A percentile compares a stretch with the other conserved stretches of the same genome.
phyloP scores from a whole-genome alignment of 23 tunicate genomes.

The Phallusia fumigata region DNA sequence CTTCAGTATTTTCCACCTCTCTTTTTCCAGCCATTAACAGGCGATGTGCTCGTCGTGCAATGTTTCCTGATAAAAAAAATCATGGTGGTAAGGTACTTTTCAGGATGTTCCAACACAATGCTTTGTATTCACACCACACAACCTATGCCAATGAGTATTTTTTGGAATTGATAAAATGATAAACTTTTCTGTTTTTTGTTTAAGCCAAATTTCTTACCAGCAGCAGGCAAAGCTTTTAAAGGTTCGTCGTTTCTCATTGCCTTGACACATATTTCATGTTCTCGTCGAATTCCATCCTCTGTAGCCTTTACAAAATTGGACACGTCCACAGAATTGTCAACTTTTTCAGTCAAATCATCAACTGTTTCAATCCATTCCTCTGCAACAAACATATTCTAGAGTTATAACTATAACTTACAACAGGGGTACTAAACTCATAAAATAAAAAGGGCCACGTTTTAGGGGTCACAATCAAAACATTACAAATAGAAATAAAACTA shows the following conservation, averaged over 20 bases:
- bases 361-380: slow-evolving; percentile 92
- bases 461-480: too few relatives aligned
- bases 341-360: slow-evolving; percentile 88
- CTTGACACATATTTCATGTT: slow-evolving; percentile 66
- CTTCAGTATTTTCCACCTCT: slow-evolving; percentile 95
- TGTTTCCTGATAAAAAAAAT: slow-evolving; percentile 62
- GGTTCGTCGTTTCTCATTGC: slow-evolving; percentile 58
- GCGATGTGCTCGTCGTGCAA: slow-evolving; percentile 88
- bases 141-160: too few relatives aligned
- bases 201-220: too few relatives aligned
- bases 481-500: neutral
- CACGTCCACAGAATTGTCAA: slow-evolving; percentile 82
- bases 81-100: too few relatives aligned
- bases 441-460: too few relatives aligned
- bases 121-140: too few relatives aligned
- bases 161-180: too few relatives aligned
- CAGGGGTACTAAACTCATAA: too few relatives aligned
- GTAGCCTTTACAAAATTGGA: slow-evolving; percentile 83
- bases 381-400: neutral
- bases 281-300: slow-evolving; percentile 75
- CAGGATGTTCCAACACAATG: too few relatives aligned
- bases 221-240: slow-evolving; percentile 63
- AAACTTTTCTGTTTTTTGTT: too few relatives aligned
- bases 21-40: slow-evolving; percentile 88
- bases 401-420: too few relatives aligned